phyloP scores from a whole-genome alignment of 2,888 invertebrate genomes.

The Caenorhabditis macrosperma region DNA sequence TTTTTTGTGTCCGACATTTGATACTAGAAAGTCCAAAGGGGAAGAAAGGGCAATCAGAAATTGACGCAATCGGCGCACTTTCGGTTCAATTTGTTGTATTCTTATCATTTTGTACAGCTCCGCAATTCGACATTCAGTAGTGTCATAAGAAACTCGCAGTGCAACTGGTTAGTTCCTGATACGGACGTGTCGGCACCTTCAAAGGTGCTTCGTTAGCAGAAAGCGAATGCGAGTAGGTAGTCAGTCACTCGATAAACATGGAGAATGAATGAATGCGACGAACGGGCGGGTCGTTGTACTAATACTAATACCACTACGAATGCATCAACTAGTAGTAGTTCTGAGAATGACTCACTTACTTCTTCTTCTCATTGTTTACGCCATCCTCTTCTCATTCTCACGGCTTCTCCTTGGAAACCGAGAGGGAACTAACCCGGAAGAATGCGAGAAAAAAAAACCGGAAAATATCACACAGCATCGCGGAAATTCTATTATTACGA shows the following conservation, averaged over 20 bases:
- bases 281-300: neutral
- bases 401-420: constrained; percentile 23
- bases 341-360: constrained; percentile 7
- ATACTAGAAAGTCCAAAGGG: no score
- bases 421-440: neutral
- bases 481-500: no score
- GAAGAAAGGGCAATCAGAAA: no score
- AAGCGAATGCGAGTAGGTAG: neutral
- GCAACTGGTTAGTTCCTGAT: no score
- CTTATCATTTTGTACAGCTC: no score
- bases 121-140: no score
- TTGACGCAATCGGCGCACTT: no score
- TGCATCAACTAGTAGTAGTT: constrained; percentile 14
- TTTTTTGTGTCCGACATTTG: no score
- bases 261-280: neutral
- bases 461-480: no score
- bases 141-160: no score
- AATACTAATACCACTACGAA: constrained; percentile 1
- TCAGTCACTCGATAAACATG: constrained; percentile 1
- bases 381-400: constrained; percentile 3
- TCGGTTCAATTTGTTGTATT: no score
- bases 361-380: constrained; percentile 22
- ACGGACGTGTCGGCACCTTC: neutral
- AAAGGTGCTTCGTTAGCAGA: constrained; percentile 17
- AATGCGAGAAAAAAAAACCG: neutral